These are phyloP conservation scores for Pterocles orientalis DNA, from an alignment of 2,113 vertebrate genomes.

Conservation along the genomic window DNA sequence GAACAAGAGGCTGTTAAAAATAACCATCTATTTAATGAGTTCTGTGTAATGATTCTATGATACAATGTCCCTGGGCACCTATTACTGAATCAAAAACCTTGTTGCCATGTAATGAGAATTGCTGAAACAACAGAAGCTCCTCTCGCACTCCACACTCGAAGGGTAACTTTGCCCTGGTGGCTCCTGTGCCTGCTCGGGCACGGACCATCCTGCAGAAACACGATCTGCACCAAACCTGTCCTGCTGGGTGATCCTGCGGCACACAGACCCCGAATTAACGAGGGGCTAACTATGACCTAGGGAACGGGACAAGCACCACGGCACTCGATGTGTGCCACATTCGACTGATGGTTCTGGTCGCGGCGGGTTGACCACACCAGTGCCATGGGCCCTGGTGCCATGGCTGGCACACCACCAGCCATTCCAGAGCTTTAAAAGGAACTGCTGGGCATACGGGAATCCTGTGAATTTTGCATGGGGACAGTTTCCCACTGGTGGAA, in stretches of 20 bases:
- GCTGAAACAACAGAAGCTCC: background rate
- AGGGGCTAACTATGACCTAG: background rate
- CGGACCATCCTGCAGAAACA: accelerated
- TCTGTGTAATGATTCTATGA: conserved; percentile 30
- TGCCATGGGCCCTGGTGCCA: background rate
- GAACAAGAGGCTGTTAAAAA: conserved; percentile 60
- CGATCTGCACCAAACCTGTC: background rate
- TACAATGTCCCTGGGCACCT: conserved; percentile 9
- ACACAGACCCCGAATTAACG: background rate
- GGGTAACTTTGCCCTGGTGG: background rate
- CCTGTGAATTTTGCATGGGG: background rate
- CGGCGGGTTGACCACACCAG: background rate
- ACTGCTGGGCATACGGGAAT: background rate
- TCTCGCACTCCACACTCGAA: background rate
- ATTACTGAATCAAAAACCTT: background rate
- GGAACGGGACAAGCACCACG: accelerated
- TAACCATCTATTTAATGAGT: conserved; percentile 51
- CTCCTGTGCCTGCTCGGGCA: background rate
- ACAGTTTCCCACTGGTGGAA: background rate
- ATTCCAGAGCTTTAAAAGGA: background rate
- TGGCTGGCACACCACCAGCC: background rate
- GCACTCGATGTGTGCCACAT: too few relatives aligned
- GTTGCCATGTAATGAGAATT: background rate
- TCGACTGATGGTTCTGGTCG: background rate
- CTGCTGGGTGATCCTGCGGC: background rate